phyloP scores from a whole-genome alignment of 2,113 vertebrate genomes.

The Campylomormyrus numenius region DNA sequence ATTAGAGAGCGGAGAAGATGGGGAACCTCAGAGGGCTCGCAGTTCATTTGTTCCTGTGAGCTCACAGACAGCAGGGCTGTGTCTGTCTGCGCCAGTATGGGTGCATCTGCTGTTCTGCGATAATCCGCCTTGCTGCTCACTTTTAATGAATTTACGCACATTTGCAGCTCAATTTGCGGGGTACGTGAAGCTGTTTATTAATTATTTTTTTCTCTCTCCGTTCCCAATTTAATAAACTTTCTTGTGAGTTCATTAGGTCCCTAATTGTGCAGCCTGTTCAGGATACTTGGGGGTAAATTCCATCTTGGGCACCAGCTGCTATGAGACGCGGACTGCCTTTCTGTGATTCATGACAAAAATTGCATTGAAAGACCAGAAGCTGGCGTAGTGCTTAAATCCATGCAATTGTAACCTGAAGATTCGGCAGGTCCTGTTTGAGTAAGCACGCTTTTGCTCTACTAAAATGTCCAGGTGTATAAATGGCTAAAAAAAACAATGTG shows the following conservation, averaged over 20 bases:
- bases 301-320: background rate
- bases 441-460: background rate
- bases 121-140: background rate
- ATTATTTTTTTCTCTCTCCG: background rate
- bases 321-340: background rate
- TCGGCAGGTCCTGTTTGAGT: background rate
- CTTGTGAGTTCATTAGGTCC: background rate
- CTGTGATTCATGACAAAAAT: background rate
- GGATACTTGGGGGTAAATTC: background rate
- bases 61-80: background rate
- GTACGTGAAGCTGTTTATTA: constrained; percentile 1
- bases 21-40: background rate
- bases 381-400: background rate
- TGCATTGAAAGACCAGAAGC: background rate
- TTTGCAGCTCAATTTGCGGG: background rate
- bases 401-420: background rate
- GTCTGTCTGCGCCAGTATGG: background rate
- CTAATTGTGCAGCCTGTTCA: background rate
- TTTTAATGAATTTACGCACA: background rate
- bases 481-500: background rate
- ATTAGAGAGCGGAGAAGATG: background rate
- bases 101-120: background rate
- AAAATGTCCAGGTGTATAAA: background rate
- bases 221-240: background rate
- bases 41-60: background rate